phyloP scores from a whole-genome alignment of 2,113 vertebrate species.

The Petroica traversi region DNA sequence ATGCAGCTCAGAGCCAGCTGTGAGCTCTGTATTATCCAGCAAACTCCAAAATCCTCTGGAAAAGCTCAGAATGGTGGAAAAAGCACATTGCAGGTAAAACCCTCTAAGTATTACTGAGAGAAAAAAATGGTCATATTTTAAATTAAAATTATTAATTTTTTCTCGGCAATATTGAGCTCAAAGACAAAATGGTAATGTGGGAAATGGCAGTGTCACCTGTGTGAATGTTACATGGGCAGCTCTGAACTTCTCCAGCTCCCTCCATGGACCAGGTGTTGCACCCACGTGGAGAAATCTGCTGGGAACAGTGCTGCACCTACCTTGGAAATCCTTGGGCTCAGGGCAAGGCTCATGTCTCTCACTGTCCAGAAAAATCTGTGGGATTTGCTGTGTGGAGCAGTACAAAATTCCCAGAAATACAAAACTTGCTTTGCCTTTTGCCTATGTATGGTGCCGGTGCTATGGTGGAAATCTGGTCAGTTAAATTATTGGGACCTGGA shows the following conservation, averaged over 20 bases:
- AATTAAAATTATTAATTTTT: not conserved
- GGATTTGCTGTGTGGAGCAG: not conserved
- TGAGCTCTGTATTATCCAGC: not conserved
- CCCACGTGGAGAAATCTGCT: accelerated
- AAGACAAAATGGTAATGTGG: not conserved
- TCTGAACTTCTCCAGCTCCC: not conserved
- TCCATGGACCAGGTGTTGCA: too few species aligned
- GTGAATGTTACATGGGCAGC: not conserved
- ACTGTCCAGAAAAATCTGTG: not conserved
- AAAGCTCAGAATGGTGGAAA: not conserved
- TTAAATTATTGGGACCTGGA: not conserved
- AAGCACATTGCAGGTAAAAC: accelerated
- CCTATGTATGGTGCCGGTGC: accelerated
- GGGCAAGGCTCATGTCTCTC: not conserved
- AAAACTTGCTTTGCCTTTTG: not conserved
- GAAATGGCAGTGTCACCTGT: not conserved
- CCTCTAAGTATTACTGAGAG: not conserved
- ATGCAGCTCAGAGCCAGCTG: not conserved
- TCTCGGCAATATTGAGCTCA: not conserved
- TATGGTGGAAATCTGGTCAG: not conserved
- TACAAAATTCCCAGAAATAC: not conserved
- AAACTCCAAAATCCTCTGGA: not conserved
- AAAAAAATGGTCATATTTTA: not conserved
- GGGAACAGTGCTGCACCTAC: accelerated
- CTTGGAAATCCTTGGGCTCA: not conserved